Conservation (phyloP, 2,888 invertebrate species). For the Eulithis testata region DNA sequence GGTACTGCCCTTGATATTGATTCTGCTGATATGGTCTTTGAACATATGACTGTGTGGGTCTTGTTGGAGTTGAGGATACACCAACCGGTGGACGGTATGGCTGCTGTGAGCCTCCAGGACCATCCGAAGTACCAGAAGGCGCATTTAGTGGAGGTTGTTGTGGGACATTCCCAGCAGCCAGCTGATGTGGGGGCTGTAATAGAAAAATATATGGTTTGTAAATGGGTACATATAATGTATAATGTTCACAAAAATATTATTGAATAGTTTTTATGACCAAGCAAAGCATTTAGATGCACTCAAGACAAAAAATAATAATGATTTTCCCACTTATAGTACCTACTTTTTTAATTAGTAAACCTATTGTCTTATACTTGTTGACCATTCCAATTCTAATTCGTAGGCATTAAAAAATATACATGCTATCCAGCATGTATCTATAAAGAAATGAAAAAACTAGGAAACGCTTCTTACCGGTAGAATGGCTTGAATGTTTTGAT, state of each 20-base stretch:
- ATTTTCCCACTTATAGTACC: too few species aligned
- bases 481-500: slow-evolving; percentile 95
- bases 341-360: too few species aligned
- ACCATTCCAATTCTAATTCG: too few species aligned
- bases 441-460: too few species aligned
- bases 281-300: too few species aligned
- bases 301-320: too few species aligned
- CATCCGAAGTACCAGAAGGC: slow-evolving; percentile 69
- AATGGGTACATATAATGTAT: too few species aligned
- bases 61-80: slow-evolving; percentile 82
- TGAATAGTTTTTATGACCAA: too few species aligned
- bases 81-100: slow-evolving; percentile 80
- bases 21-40: slow-evolving; percentile 88
- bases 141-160: slow-evolving; percentile 71
- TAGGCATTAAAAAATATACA: too few species aligned
- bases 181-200: slow-evolving; percentile 84
- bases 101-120: slow-evolving; percentile 73
- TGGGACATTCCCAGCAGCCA: slow-evolving; percentile 79
- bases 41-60: slow-evolving; percentile 88
- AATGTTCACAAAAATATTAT: too few species aligned
- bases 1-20: slow-evolving; percentile 86
- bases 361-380: too few species aligned
- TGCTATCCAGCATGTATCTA: too few species aligned
- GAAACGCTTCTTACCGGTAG: slow-evolving; percentile 88
- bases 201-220: slow-evolving; percentile 13